These are phyloP conservation scores for Donacobius atricapilla DNA, from an alignment of 2,113 vertebrate species.

Conservation along the genomic window DNA sequence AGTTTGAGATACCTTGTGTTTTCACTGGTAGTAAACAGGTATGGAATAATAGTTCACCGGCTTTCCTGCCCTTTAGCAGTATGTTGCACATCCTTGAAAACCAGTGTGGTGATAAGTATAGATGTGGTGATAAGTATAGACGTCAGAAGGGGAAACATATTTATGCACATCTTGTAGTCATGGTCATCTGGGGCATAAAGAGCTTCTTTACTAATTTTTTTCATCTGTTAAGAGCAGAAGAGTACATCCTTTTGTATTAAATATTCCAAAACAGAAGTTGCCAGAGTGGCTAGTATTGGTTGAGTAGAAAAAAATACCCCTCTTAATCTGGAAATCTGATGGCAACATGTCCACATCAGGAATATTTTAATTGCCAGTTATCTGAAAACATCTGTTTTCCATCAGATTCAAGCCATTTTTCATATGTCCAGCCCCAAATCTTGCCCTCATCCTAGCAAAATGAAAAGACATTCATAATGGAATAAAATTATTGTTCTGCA, in stretches of 20 bases:
- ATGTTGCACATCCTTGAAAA: background rate
- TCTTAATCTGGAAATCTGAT: background rate
- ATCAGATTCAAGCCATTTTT: background rate
- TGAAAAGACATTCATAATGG: background rate
- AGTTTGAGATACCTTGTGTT: background rate
- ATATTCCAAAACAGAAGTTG: background rate
- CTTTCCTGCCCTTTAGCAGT: background rate
- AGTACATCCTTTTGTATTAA: background rate
- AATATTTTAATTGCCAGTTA: slow-evolving; percentile 4
- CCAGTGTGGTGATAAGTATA: background rate
- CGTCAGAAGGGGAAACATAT: background rate
- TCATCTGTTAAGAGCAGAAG: background rate
- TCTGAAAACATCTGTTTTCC: background rate
- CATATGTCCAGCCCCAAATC: background rate
- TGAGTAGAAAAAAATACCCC: background rate
- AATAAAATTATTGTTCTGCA: background rate
- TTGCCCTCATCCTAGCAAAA: background rate
- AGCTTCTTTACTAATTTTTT: background rate
- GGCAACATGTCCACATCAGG: background rate
- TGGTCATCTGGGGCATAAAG: background rate
- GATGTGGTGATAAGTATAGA: background rate
- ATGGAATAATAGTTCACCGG: background rate
- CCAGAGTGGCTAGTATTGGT: background rate
- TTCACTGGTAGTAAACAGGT: background rate
- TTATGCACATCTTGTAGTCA: background rate